Conservation (phyloP, 2,113 vertebrate species). For the Panthera tigris region DNA sequence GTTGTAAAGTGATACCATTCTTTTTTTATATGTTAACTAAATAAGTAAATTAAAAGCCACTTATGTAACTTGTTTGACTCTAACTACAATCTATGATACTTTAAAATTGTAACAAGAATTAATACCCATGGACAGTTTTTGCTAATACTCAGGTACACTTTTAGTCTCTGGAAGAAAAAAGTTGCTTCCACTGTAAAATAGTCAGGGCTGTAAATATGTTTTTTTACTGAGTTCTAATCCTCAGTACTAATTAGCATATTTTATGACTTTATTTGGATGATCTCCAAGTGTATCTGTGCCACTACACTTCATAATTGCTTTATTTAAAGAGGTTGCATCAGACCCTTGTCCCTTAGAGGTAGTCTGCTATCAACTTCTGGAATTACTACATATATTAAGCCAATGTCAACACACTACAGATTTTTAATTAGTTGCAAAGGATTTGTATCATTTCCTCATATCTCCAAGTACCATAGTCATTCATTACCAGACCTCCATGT, state of each 20-base stretch:
- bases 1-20: conserved; percentile 22
- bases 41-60: conserved; percentile 60
- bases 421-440: conserved; percentile 79
- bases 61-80: conserved; percentile 28
- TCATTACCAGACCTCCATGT: conserved; percentile 57
- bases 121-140: conserved; percentile 59
- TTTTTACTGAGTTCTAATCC: conserved; percentile 79
- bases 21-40: conserved; percentile 45
- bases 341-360: conserved; percentile 71
- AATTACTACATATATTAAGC: conserved; percentile 78
- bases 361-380: conserved; percentile 65
- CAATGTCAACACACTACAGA: conserved; percentile 73
- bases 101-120: conserved; percentile 54
- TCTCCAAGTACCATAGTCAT: conserved; percentile 47
- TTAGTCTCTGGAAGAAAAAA: conserved; percentile 72
- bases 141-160: conserved; percentile 67
- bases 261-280: conserved; percentile 83
- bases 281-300: conserved; percentile 76
- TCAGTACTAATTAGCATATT: conserved; percentile 82
- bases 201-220: conserved; percentile 74
- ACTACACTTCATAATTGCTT: conserved; percentile 80
- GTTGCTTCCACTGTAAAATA: conserved; percentile 78
- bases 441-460: conserved; percentile 70
- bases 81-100: background rate
- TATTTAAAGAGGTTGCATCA: conserved; percentile 79